Evolutionary conservation across 1,140 invertebrate genomes (phyloP).

Genomic region (Lasioglossum albipes): DNA sequence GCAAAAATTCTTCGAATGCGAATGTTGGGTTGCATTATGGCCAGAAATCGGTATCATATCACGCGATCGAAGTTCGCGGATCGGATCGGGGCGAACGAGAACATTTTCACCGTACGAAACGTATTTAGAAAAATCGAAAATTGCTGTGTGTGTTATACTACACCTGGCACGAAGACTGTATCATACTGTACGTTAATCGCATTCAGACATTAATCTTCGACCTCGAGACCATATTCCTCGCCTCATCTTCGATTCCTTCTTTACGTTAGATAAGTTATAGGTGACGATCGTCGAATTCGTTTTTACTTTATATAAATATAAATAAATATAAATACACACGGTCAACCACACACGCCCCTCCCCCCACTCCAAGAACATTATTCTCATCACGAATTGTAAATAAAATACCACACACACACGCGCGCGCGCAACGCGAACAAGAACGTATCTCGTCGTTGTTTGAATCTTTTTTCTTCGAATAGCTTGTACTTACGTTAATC

Average conservation of each 20-base stretch:
- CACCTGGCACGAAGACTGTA: constrained; percentile 49
- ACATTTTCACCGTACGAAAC: neutral
- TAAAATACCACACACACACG: constrained; percentile 27
- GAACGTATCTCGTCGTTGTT: constrained; percentile 1
- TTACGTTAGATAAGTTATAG: constrained; percentile 34
- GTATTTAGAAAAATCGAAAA: constrained; percentile 11
- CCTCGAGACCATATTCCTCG: constrained; percentile 21
- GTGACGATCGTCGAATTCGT: constrained; percentile 3
- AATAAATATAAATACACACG: too few relatives aligned
- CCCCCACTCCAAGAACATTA: too few relatives aligned
- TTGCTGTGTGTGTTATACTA: constrained; percentile 30
- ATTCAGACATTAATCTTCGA: constrained; percentile 28
- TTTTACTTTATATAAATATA: constrained; percentile 29
- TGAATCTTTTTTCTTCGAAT: neutral
- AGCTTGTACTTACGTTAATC: constrained; percentile 42
- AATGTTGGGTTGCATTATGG: too few relatives aligned
- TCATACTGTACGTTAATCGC: constrained; percentile 27
- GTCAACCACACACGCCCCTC: too few relatives aligned
- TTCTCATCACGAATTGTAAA: constrained; percentile 45
- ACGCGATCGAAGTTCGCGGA: neutral
- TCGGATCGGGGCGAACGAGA: neutral
- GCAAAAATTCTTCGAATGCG: too few relatives aligned
- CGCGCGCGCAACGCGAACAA: neutral
- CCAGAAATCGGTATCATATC: neutral
- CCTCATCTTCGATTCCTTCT: constrained; percentile 6